Base-by-base conservation (phyloP, 1,140 invertebrate genomes). In the Neodiprion virginianus region DNA sequence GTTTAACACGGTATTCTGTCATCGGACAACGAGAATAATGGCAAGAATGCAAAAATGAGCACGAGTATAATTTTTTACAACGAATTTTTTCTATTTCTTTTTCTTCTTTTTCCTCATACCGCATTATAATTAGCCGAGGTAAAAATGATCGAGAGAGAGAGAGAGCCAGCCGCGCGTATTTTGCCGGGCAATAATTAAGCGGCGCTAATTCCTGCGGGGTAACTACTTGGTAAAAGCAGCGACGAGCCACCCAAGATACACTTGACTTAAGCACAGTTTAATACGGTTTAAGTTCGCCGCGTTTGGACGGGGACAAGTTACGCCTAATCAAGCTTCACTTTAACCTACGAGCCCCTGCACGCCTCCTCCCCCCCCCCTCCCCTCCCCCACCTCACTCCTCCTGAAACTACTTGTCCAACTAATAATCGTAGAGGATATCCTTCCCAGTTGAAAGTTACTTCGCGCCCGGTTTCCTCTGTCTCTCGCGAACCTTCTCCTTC, bases 221-320 rank as follows among this genome's bases (percentile, higher is more conserved):
- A 61, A 14, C 11, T 61, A 61, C 53, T 61, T 61, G 53, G 53
- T 61, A 61, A 61, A 61, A 61, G 53, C 11, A 61, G 53, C 28
- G 28, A 40, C 28, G 28, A 40, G 53, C 5, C 53, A 5, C 28
- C n/a, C 53, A 61, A 61, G 53, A 61, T 61, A 61, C 53, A 61
- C 53, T 61, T 61, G 53, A 61, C 53, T 61, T 61, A 61, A 61
- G 53, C 53, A 61, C 53, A 61, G 53, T 61, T 61, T 61, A 61
- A 61, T 61, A 61, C 53, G 53, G 53, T 61, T 8, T 61, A 61
- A 61, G 53, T 61, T 61, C 53, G 53, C 53, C 11, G 53, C 53
- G 53, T 61, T 61, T 61, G 53, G 8, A 61, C 53, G 53, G 53
- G 53, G n/a, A 61, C 53, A 61, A 61, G 53, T 61, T 61, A 61